These are phyloP conservation scores for Columba janthina DNA, from an alignment of 2,113 vertebrate species.

Conservation along the genomic window DNA sequence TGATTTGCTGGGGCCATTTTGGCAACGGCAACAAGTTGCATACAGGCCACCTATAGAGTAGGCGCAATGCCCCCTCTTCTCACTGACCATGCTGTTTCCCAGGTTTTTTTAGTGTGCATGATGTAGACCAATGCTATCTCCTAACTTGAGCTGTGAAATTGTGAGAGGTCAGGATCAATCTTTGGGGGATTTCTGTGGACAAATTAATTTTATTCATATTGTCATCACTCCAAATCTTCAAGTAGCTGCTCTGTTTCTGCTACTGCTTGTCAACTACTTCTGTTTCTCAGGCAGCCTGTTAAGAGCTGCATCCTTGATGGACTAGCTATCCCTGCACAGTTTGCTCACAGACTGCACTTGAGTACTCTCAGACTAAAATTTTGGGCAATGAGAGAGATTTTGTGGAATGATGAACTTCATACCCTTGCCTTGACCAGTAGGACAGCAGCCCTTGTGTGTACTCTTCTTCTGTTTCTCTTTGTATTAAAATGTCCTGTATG, in stretches of 20 bases:
- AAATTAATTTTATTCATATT: not conserved
- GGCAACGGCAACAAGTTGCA: not conserved
- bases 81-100: not conserved
- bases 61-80: not conserved
- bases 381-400: not conserved
- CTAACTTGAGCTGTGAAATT: not conserved
- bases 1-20: not conserved
- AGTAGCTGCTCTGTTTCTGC: too few relatives aligned
- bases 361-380: not conserved
- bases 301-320: not conserved
- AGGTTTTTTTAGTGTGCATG: not conserved
- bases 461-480: not conserved
- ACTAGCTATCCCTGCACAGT: not conserved
- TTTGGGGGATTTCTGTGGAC: not conserved
- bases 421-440: not conserved
- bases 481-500: not conserved
- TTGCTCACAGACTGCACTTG: not conserved
- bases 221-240: not conserved
- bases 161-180: not conserved
- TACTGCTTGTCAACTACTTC: not conserved
- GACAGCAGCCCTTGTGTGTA: not conserved
- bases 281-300: not conserved
- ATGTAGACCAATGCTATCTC: not conserved
- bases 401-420: not conserved
- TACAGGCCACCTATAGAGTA: not conserved